Percentiles rank a stretch among this genome's conserved stretches.
Evolutionary conservation across 2,888 invertebrate genomes (phyloP).

Genomic region (Galeopsomyia nigrocyanea): DNA sequence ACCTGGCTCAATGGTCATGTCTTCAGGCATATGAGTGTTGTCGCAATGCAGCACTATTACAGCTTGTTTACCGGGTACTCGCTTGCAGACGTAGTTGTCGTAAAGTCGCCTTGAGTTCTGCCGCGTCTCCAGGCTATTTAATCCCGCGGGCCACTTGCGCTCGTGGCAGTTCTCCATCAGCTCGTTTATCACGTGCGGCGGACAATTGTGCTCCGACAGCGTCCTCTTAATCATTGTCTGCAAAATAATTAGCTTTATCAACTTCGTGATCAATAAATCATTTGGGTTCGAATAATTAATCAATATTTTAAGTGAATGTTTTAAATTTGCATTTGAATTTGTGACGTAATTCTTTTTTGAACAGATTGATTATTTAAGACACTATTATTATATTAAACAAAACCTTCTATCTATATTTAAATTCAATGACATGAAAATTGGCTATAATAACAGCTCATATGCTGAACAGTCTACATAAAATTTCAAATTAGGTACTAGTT

Average conservation of each 20-base stretch:
- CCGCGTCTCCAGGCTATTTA: slow-evolving; percentile 92
- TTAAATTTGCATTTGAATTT: too few relatives aligned
- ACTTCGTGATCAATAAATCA: too few relatives aligned
- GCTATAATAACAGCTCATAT: too few relatives aligned
- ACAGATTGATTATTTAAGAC: too few relatives aligned
- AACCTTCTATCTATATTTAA: too few relatives aligned
- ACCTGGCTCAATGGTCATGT: slow-evolving; percentile 96
- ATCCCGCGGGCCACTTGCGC: slow-evolving; percentile 93
- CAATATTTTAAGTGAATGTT: too few relatives aligned
- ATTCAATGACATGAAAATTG: too few relatives aligned
- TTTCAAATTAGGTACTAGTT: too few relatives aligned
- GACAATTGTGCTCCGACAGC: slow-evolving; percentile 93
- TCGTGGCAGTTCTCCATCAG: slow-evolving; percentile 98
- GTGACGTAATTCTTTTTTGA: too few relatives aligned
- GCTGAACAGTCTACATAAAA: too few relatives aligned
- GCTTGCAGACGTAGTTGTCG: slow-evolving; percentile 93
- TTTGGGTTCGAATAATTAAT: too few relatives aligned
- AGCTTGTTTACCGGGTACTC: slow-evolving; percentile 96
- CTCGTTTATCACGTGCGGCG: slow-evolving; percentile 92
- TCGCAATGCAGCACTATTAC: slow-evolving; percentile 95
- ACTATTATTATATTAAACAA: too few relatives aligned
- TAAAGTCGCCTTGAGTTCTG: slow-evolving; percentile 94
- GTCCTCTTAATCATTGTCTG: slow-evolving; percentile 95
- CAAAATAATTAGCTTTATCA: slow-evolving; percentile 47
- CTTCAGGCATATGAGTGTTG: slow-evolving; percentile 94